These are phyloP conservation scores for Cyclophora punctaria DNA, from an alignment of 2,888 invertebrate genomes.

Conservation along the genomic window DNA sequence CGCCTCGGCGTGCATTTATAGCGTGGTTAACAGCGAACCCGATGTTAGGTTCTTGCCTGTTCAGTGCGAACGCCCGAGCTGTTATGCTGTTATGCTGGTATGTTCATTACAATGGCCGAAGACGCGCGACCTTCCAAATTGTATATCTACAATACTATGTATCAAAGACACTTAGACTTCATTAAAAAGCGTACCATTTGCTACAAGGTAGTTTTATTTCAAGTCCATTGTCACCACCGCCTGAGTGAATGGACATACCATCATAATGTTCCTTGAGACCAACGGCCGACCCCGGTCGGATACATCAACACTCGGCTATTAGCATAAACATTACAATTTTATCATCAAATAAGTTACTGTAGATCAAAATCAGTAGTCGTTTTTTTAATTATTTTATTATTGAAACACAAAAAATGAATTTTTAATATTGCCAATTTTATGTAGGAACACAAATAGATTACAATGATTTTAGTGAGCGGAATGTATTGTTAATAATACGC, in stretches of 20 bases:
- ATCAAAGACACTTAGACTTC: constrained; percentile 59
- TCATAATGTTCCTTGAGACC: constrained; percentile 43
- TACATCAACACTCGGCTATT: constrained; percentile 1
- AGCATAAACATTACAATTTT: constrained; percentile 14
- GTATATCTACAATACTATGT: constrained; percentile 47
- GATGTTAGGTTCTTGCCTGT: constrained; percentile 27
- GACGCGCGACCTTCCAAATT: constrained; percentile 20
- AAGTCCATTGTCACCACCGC: constrained; percentile 31
- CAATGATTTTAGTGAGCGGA: background rate
- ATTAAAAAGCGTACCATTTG: constrained; percentile 66
- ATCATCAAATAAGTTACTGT: constrained; percentile 28
- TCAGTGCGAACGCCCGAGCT: constrained; percentile 21
- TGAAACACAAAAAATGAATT: constrained; percentile 25
- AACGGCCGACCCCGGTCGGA: constrained; percentile 5
- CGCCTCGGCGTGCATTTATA: constrained; percentile 15
- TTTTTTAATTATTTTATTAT: constrained; percentile 32
- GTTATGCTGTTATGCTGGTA: constrained; percentile 67
- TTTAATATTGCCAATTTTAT: constrained; percentile 31
- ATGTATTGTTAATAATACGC: constrained; percentile 5
- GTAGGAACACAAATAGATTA: constrained; percentile 16
- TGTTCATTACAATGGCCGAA: constrained; percentile 52
- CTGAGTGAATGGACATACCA: constrained; percentile 61
- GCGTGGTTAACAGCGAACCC: constrained; percentile 7
- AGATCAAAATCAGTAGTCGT: constrained; percentile 43
- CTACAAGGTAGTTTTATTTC: constrained; percentile 64